A percentile compares a stretch with the other conserved stretches of the same genome.
Conservation (phyloP, 2,888 invertebrate species). For the Ferrisia virgata region DNA sequence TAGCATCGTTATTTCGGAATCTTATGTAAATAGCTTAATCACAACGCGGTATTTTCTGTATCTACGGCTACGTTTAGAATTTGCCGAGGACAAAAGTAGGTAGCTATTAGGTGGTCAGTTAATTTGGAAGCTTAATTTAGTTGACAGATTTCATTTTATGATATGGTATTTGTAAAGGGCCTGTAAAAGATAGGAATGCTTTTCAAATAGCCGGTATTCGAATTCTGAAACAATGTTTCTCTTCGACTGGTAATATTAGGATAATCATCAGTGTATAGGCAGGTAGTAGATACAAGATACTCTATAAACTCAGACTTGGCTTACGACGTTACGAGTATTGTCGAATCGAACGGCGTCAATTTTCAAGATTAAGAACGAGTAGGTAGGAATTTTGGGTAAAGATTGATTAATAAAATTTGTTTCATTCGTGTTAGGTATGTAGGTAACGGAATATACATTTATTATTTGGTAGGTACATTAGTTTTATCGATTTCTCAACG, state of each 20-base stretch:
- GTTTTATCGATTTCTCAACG: background rate
- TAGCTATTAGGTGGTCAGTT: conserved; percentile 1
- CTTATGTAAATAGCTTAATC: background rate
- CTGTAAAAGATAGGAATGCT: background rate
- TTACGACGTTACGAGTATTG: too few species aligned
- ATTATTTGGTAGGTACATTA: background rate
- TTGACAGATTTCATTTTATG: background rate
- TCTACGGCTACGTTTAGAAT: background rate
- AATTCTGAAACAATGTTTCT: too few species aligned
- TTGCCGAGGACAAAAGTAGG: background rate
- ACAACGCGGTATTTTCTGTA: background rate
- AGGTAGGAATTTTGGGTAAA: too few species aligned
- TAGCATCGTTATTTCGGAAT: background rate
- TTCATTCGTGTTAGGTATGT: too few species aligned
- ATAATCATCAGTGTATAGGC: too few species aligned
- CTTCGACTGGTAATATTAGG: too few species aligned
- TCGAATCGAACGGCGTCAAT: too few species aligned
- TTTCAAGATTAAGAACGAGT: too few species aligned
- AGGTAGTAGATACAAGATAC: too few species aligned
- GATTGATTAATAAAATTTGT: too few species aligned
- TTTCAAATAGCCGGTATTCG: background rate
- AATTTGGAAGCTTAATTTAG: background rate
- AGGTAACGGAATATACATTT: background rate
- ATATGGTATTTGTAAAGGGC: background rate
- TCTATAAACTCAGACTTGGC: too few species aligned